Evolutionary conservation across 2,797 vertebrate genomes (phyloP), one percentile per base, ranked within the genome.

Genomic region (Perodicticus potto): DNA sequence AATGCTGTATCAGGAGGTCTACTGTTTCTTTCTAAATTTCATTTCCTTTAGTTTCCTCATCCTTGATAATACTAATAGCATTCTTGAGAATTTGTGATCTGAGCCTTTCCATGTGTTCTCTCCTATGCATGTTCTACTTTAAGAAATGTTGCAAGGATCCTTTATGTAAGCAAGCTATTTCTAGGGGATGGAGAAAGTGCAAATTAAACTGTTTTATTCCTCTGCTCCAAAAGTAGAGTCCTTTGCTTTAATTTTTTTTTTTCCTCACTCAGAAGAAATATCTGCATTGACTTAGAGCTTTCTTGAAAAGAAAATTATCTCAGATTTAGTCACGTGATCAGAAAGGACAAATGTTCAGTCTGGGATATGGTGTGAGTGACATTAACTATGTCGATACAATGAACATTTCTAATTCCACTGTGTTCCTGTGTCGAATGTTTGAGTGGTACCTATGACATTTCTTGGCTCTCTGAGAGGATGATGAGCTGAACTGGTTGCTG

Each of bases 281-380:
- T 96, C 77, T 94, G 40, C 32, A 84, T 63, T 84, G 25, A 81
- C 63, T 89, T 94, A 84, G 22, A 82, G 27, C 34, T 77, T 86
- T 91, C 76, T 86, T 86, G 53, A 93, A 78, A 93, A 40, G 32
- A 85, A 94, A 96, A 80, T 85, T 96, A 34, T 88, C 1, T 37
- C 84, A 94, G 65, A 43, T 86, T 70, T 14, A 29, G 23, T 89
- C 45, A 96, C 63, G 65, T 91, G 34, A 49, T 37, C 91, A 92
- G 43, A 82, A 86, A 96, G 37, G 82, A 8, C 19, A 82, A 61
- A 43, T 73, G 34, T 37, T n/a, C 57, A 78, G 76, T 89, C 14
- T 70, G 32, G 81, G 14, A 55, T 67, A n/a, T 43, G 45, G 22
- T 87, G 29, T 92, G n/a, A 45, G 55, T 70, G 16, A 69, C 12